phyloP scores from a whole-genome alignment of 2,113 vertebrate species.

The Microcebus griseorufus region DNA sequence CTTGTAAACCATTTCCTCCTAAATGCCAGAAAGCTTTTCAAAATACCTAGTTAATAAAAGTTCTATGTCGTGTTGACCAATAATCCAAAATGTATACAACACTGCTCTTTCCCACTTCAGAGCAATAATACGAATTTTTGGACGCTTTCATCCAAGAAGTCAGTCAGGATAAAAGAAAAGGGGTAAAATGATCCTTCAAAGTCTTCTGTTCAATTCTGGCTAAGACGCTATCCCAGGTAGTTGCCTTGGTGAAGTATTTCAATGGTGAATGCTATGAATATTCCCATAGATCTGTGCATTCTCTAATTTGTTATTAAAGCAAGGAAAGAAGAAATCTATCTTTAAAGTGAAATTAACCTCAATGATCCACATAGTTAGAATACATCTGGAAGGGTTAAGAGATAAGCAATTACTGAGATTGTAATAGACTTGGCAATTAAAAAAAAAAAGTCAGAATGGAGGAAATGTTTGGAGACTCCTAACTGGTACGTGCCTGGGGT shows the following conservation, averaged over 20 bases:
- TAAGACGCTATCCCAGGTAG: neutral
- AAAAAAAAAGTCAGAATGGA: neutral
- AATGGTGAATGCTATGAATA: neutral
- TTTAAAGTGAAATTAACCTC: neutral
- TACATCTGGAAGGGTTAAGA: neutral
- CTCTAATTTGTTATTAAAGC: slow-evolving; percentile 5
- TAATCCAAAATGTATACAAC: neutral
- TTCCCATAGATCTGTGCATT: neutral
- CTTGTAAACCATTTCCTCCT: neutral
- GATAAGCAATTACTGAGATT: neutral
- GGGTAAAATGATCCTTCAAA: neutral
- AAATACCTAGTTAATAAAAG: slow-evolving; percentile 1
- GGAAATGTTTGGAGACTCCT: neutral
- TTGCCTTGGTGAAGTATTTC: neutral
- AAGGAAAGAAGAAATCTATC: neutral
- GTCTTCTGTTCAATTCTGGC: neutral
- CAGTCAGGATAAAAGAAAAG: neutral
- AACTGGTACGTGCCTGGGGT: slow-evolving; percentile 91
- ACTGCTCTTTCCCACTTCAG: neutral
- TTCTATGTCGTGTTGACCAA: neutral
- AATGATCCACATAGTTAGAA: neutral
- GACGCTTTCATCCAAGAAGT: neutral
- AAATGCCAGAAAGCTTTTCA: slow-evolving; percentile 7
- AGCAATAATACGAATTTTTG: neutral
- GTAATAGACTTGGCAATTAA: neutral